Base-by-base conservation (phyloP, 2,113 vertebrate species). In the Tyto alba region DNA sequence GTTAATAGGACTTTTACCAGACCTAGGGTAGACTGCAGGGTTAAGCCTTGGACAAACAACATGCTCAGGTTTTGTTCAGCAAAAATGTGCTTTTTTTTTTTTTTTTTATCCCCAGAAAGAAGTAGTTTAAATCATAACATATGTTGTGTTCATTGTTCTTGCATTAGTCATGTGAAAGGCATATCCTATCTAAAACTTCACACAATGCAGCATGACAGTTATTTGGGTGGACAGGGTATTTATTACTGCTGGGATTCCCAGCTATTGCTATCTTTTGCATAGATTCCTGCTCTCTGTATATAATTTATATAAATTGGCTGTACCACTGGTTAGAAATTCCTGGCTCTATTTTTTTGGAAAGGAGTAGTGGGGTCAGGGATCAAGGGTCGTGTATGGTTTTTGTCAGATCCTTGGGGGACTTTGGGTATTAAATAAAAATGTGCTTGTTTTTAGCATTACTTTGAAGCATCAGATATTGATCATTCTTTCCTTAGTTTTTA, bases 141-240 rank as follows among this genome's bases (percentile, higher is more conserved):
- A 93, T 90, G 93, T 76, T 92, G 73, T 82, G 83, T 96, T 82
- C 90, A 64, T 96, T 96, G 85, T 73, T 96, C 60, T 89, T 93
- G 90, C 60, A 89, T 95, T 96, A 95, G 93, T 96, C 93, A 96
- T 92, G 90, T 96, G 62, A 89, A 95, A 96, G 21, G 85, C 90
- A 82, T 64, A 66, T 85, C 89, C 90, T 76, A 85, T 89, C 89
- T 85, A 43, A 78, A 82, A 68, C 92, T 95, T 93, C 55, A n/a
- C 74, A 81, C 84, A 91, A 95, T 16, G 60, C 88, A 92, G 76
- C 53, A 34, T 92, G 95, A 92, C 86, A 92, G 74, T 88, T 96
- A 92, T 12, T 92, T 96, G 93, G 88, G 88, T 81, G 88, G 56
- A 27, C 67, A 74, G 52, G 80, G 73, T 85, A 95, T 96, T 96